Percentiles rank a stretch among this genome's conserved stretches.
These are phyloP conservation scores for Orussus abietinus DNA, from an alignment of 1,140 invertebrate genomes.

Conservation along the genomic window DNA sequence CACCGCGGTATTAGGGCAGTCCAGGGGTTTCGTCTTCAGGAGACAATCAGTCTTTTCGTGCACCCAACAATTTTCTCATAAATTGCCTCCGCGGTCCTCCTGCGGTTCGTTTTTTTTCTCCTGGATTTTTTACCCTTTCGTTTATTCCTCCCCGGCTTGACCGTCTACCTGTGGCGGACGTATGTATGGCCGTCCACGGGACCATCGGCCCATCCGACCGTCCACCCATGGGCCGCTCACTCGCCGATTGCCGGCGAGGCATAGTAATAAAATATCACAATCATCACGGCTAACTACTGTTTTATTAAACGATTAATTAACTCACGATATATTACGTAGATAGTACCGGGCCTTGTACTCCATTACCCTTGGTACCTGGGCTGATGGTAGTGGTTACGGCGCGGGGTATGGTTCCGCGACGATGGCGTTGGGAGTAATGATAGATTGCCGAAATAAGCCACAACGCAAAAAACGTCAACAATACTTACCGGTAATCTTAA, in stretches of 20 bases:
- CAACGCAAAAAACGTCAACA: no score
- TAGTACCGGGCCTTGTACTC: slow-evolving; percentile 22
- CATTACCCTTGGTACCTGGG: slow-evolving; percentile 12
- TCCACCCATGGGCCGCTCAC: slow-evolving; percentile 6
- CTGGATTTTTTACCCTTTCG: slow-evolving; percentile 1
- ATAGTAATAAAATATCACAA: slow-evolving; percentile 49
- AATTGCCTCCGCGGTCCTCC: slow-evolving; percentile 29
- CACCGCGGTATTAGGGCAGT: no score
- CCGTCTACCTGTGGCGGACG: neutral
- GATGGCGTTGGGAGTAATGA: no score
- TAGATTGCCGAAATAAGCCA: no score
- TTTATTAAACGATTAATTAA: slow-evolving; percentile 51
- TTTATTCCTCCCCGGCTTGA: neutral
- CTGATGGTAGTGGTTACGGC: slow-evolving; percentile 20
- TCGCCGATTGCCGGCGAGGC: slow-evolving; percentile 15
- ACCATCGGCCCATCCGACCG: slow-evolving; percentile 15
- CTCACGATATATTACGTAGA: slow-evolving; percentile 44
- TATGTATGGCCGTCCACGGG: slow-evolving; percentile 7
- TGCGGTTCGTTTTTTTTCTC: slow-evolving; percentile 9
- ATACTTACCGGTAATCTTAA: no score
- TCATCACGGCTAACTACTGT: slow-evolving; percentile 50
- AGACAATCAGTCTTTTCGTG: no score
- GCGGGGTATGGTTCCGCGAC: no score
- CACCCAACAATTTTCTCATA: slow-evolving; percentile 31
- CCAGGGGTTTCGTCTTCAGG: no score